Conservation (phyloP, 2,113 vertebrate genomes). For the Falco punctatus region DNA sequence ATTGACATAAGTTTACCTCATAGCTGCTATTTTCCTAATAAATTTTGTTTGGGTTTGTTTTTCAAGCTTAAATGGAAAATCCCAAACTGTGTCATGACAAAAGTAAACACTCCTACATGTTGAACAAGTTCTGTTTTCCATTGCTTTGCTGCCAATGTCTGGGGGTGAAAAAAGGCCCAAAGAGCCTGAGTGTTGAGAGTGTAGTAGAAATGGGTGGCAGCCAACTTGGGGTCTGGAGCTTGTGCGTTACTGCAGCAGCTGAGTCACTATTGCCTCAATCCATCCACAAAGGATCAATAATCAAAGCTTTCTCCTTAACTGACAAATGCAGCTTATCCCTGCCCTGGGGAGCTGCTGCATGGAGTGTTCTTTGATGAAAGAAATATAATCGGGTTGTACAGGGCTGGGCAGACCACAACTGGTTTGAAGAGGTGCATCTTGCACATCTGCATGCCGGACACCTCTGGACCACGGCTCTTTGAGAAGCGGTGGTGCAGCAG, state of each 20-base stretch:
- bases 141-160: conserved; percentile 40
- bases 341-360: background rate
- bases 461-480: background rate
- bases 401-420: background rate
- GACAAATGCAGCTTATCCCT: background rate
- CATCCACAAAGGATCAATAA: background rate
- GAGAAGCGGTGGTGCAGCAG: background rate
- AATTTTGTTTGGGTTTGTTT: conserved; percentile 53
- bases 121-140: conserved; percentile 60
- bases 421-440: background rate
- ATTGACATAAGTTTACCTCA: conserved; percentile 46
- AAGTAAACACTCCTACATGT: conserved; percentile 58
- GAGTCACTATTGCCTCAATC: background rate
- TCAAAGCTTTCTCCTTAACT: background rate
- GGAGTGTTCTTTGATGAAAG: background rate
- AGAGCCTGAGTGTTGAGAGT: background rate
- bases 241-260: background rate
- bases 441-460: background rate
- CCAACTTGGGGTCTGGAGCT: background rate
- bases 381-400: background rate
- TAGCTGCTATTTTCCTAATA: conserved; percentile 64
- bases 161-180: conserved; percentile 31
- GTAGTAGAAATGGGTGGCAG: background rate
- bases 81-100: conserved; percentile 56
- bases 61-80: conserved; percentile 63